Evolutionary conservation across 1,140 invertebrate genomes (phyloP), one percentile per base, ranked within the genome.

Genomic region (Drosophila nannoptera): DNA sequence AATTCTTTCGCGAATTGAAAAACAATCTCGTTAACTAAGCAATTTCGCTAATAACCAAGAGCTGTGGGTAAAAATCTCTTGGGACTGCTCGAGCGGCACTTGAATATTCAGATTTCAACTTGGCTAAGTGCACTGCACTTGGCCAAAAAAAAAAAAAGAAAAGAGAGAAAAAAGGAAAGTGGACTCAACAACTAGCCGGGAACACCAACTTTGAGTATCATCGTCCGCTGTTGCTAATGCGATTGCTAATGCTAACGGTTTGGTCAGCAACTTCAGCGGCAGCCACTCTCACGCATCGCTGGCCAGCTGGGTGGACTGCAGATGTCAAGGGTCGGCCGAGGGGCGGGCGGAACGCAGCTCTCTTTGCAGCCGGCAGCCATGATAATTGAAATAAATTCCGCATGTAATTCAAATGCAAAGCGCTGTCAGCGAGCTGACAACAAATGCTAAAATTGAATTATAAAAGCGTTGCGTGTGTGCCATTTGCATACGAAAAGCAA

Each of bases 311-410:
- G 22, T 22, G 22, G 22, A 22, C 1, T 22, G 22, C 22, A 1
- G 22, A 22, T 22, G 22, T 22, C 22, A 22, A 7, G 7, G 8
- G 7, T 4, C 22, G 4, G 45, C 11, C 2, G 0, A 59, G 38
- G 38, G 54, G 22, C n/a, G 14, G 22, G 40, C n/a, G 14, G 22
- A 33, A 32, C 49, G 53, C 46, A 60, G 7, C 14, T 31, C 12
- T 14, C 49, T 52, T 49, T n/a, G 46, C 38, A 40, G 54, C 42
- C 48, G 68, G 46, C 53, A 54, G 60, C 50, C 48, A 48, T 73
- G 69, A 80, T 81, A 82, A 81, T 81, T 81, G 78, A 81, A 81
- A 81, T 81, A 77, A 82, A 81, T 81, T 81, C 65, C 73, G 74
- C 77, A 64, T 77, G 69, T 76, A 77, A 70, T 80, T 66, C 77